These are phyloP conservation scores for Gastrophryne carolinensis DNA, from an alignment of 2,797 vertebrate species.

Conservation along the genomic window DNA sequence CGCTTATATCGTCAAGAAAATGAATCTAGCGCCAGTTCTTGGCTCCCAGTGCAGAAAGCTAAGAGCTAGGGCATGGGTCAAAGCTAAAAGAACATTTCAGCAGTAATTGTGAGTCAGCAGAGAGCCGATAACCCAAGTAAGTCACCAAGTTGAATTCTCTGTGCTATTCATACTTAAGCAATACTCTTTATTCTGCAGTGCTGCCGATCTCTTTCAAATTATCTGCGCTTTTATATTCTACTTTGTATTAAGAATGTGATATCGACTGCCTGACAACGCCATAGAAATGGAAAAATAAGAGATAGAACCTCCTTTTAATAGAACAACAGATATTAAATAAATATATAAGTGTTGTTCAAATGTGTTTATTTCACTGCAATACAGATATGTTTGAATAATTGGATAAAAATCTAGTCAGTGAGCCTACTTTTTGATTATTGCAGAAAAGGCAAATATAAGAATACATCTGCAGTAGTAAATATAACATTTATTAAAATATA, in stretches of 20 bases:
- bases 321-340: not conserved
- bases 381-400: not conserved
- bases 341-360: not conserved
- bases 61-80: constrained; percentile 11
- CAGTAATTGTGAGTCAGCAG: constrained; percentile 22
- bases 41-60: not conserved
- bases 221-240: not conserved
- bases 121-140: constrained; percentile 8
- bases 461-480: no score
- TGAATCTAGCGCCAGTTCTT: not conserved
- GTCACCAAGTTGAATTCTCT: not conserved
- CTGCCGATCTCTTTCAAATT: not conserved
- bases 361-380: no score
- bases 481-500: no score
- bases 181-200: not conserved
- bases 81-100: constrained; percentile 20
- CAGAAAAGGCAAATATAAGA: no score
- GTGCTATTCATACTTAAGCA: not conserved
- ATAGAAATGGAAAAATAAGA: not conserved
- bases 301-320: not conserved
- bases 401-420: no score
- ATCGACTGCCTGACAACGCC: not conserved
- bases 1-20: not conserved
- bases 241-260: not conserved
- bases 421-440: no score